A percentile compares a stretch with the other conserved stretches of the same genome.
These are phyloP conservation scores for Hydrozoanthus tunicans DNA, from an alignment of 64 coral and sea anemone genomes.

Conservation along the genomic window DNA sequence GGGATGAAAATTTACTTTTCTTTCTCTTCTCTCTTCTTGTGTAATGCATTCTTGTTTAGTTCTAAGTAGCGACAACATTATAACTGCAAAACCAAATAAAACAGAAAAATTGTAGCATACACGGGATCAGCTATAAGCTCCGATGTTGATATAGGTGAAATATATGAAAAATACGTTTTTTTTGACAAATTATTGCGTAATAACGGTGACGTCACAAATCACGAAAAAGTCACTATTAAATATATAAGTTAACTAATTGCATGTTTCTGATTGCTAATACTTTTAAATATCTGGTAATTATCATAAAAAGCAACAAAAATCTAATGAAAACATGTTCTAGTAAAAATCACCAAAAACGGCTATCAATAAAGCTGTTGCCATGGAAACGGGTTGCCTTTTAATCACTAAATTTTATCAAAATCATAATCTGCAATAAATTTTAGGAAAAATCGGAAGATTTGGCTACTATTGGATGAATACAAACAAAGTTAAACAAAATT, in stretches of 20 bases:
- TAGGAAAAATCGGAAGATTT: no score
- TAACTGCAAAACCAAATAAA: slow-evolving; percentile 55
- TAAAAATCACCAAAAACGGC: no score
- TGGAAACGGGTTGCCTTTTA: no score
- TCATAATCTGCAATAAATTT: no score
- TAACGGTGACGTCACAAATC: not conserved
- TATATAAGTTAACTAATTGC: slow-evolving; percentile 54
- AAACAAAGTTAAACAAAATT: no score
- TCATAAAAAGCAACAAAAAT: slow-evolving; percentile 43
- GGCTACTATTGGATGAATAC: no score
- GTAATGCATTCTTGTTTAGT: slow-evolving; percentile 36
- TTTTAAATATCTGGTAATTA: slow-evolving; percentile 55
- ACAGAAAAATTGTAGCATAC: slow-evolving; percentile 39
- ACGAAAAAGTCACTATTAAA: slow-evolving; percentile 53
- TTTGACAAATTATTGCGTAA: slow-evolving; percentile 46
- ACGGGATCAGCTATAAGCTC: slow-evolving; percentile 4
- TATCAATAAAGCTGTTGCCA: no score
- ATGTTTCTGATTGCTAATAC: slow-evolving; percentile 60
- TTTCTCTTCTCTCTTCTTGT: slow-evolving; percentile 49
- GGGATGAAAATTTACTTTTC: slow-evolving; percentile 49
- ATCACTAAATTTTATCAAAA: no score
- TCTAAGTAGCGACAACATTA: slow-evolving; percentile 4
- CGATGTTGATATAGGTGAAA: not conserved
- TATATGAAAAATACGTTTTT: slow-evolving; percentile 38
- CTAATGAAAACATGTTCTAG: no score